Base-by-base conservation (phyloP, 2,888 invertebrate genomes). In the Axea sp. region DNA sequence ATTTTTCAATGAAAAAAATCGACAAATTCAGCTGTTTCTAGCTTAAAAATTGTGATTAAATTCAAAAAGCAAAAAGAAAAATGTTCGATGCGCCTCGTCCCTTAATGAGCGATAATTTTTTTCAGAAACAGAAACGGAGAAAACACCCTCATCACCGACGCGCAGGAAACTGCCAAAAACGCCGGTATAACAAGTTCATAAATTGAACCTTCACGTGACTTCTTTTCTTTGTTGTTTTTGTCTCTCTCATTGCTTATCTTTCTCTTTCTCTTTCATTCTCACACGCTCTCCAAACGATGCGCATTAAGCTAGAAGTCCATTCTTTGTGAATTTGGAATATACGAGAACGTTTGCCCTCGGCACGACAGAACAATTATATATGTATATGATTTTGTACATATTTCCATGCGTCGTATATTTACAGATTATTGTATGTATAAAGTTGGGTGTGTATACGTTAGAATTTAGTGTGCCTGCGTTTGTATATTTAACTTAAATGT, bases 131-230 rank as follows among this genome's bases (percentile, higher is more conserved):
- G 95, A 95, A 88, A 91, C 91, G 87, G 95, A 95, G 89, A 95
- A 95, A 91, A 92, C 94, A 84, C 95, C 95, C 86, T 93, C 95
- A 81, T 95, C 95, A 86, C 95, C 96, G 85, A 95, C 96, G 81
- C 92, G 96, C 91, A 93, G 96, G 92, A 96, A 96, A 93, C 92
- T 97, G 90, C 96, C 96, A 89, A 96, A 96, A 93, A 96, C 96
- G 89, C 96, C 96, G 93, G 96, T 96, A 95, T 94, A 95, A 94
- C 83, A 82, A 87, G 86, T 86, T 87, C 80, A 83, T 87, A 86
- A 82, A 93, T 90, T 90, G 88, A 88, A 89, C 88, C 88, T 87
- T 88, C 89, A 89, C 88, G 87, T 90, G 90, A 89, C 89, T 90
- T 90, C 89, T 90, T 60, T 89, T 90, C 89, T 89, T 88, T 89